Evolutionary conservation across 2,113 vertebrate species (phyloP), one percentile per base, ranked within the genome.

Genomic region (Pachyramphus minor): DNA sequence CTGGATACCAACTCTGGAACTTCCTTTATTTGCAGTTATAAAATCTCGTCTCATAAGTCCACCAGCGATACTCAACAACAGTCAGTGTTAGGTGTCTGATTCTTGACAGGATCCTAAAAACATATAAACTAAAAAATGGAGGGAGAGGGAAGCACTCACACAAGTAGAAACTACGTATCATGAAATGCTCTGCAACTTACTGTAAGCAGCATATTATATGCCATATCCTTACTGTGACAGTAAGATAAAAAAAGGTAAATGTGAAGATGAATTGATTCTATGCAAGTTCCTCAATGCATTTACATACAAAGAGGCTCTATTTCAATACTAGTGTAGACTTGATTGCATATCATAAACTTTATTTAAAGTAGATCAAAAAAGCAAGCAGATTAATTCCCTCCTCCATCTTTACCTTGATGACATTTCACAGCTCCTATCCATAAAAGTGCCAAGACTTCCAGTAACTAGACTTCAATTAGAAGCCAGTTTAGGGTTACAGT

Each of bases 271-370:
- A 93, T 55, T 90, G 78, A 71, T 93, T 55, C 68, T 64, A 9
- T 77, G 56, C 55, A 86, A 59, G 11, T 39, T 90, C 39, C 56
- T 79, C 47, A 31, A 41, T 13, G 20, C 13, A 95, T 91, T 93
- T 91, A 89, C 90, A 93, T 83, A 94, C 49, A 86, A 91, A 90
- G 63, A 94, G 59, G 59, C 68, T 93, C 85, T 95, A 68, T 81
- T 94, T 94, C 83, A 92, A 81, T 71, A 90, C 28, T 23, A 68
- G 35, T 10, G 27, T 12, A 80, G 60, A 71, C 35, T 71, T 67
- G 22, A 83, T 60, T 80, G 50, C 39, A 41, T 67, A 90, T 44
- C 56, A 88, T 69, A 93, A 90, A 64, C 18, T 66, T 87, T 58
- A 94, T 8, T 20, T 91, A 79, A 81, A 87, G 45, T 62, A 55